phyloP scores from a whole-genome alignment of 2,888 invertebrate species.

The Polydrusus tereticollis region DNA sequence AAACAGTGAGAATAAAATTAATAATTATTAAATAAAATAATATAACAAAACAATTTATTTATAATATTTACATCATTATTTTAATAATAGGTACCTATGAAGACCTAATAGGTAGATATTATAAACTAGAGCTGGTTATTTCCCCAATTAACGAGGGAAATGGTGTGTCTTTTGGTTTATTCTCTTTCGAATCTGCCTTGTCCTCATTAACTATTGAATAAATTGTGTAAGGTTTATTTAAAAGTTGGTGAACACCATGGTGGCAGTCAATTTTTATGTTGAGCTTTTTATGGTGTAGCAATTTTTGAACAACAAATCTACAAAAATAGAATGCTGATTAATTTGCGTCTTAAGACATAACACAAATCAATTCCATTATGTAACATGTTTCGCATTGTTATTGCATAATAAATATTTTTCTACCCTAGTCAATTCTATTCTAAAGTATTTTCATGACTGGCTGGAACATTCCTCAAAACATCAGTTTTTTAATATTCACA shows the following conservation, averaged over 20 bases:
- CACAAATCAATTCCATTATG: too few relatives aligned
- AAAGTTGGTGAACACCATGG: conserved; percentile 68
- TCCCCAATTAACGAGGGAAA: background rate
- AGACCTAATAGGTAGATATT: too few relatives aligned
- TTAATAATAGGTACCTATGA: too few relatives aligned
- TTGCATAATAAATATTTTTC: too few relatives aligned
- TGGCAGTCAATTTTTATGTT: conserved; percentile 73
- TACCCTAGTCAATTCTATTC: too few relatives aligned
- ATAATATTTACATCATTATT: conserved; percentile 1
- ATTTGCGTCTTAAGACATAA: too few relatives aligned
- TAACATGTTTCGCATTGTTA: too few relatives aligned
- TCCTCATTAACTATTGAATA: conserved; percentile 59
- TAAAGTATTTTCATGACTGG: too few relatives aligned
- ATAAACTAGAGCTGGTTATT: conserved; percentile 17
- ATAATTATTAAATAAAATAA: background rate
- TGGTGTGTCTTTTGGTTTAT: conserved; percentile 3
- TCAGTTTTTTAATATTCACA: too few relatives aligned
- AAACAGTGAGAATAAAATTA: background rate
- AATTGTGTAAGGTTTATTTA: conserved; percentile 67
- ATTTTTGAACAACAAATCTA: conserved; percentile 75
- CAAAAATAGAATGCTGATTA: conserved; percentile 24
- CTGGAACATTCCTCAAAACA: too few relatives aligned
- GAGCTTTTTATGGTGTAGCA: conserved; percentile 75
- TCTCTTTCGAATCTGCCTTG: conserved; percentile 9
- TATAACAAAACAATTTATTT: background rate